Evolutionary conservation across 2,113 vertebrate genomes (phyloP).

Genomic region (Motacilla alba): DNA sequence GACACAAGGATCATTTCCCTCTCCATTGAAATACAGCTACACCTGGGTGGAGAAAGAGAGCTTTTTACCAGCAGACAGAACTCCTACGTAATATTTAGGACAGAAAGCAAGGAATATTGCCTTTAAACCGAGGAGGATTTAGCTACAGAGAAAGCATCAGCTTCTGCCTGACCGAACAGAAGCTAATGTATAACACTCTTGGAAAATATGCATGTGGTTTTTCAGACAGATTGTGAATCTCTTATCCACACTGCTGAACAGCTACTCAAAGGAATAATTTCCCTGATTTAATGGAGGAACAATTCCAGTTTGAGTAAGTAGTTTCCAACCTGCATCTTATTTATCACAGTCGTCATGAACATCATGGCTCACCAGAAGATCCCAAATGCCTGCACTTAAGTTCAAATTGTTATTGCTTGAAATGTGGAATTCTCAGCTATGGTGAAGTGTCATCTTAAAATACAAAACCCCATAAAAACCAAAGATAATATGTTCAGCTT

Average conservation of each 20-base stretch:
- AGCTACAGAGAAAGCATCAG: background rate
- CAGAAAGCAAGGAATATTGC: background rate
- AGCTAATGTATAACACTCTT: background rate
- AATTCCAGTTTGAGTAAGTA: constrained; percentile 20
- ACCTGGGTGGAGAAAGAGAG: background rate
- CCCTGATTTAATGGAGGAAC: constrained; percentile 23
- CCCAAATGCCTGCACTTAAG: background rate
- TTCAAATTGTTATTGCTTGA: background rate
- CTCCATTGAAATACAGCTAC: background rate
- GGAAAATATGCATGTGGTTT: constrained; percentile 31
- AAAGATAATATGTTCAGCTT: background rate
- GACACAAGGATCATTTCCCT: background rate
- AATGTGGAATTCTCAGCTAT: background rate
- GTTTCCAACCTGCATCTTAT: constrained; percentile 30
- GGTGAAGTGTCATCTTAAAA: background rate
- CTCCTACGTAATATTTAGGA: background rate
- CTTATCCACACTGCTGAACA: constrained; percentile 6
- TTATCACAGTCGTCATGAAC: background rate
- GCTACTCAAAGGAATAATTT: constrained; percentile 33
- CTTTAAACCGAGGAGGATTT: background rate
- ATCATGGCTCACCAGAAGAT: background rate
- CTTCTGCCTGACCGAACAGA: background rate
- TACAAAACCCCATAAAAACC: background rate
- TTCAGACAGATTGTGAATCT: constrained; percentile 24
- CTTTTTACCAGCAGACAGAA: background rate